A percentile compares a stretch with the other conserved stretches of the same genome.
phyloP scores from a whole-genome alignment of 2,888 invertebrate genomes.

The Tetranychus piercei region DNA sequence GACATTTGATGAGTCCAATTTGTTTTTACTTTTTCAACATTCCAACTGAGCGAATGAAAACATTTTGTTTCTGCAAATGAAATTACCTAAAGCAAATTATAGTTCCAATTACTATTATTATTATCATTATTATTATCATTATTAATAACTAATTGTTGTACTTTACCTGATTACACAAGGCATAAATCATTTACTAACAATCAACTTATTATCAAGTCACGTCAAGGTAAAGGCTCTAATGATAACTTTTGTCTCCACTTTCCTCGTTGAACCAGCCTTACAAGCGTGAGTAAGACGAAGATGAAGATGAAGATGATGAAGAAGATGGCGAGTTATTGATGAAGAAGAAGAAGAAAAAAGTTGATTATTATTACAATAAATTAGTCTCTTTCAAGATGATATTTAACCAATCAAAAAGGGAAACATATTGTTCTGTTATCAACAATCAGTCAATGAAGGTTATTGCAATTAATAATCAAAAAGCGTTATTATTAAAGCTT shows the following conservation, averaged over 20 bases:
- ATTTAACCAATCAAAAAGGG: neutral
- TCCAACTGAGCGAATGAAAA: too few species aligned
- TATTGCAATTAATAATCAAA: neutral
- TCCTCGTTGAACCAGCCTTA: neutral
- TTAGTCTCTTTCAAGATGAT: neutral
- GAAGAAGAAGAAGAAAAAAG: neutral
- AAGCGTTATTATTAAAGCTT: neutral
- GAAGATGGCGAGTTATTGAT: neutral
- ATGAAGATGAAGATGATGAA: neutral
- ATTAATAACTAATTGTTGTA: constrained; percentile 1
- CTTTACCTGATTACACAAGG: neutral
- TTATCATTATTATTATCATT: too few species aligned
- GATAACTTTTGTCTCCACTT: neutral
- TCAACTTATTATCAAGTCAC: neutral
- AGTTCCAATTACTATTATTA: too few species aligned
- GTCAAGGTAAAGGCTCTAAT: neutral
- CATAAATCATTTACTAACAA: neutral
- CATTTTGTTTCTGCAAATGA: too few species aligned
- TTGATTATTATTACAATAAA: neutral
- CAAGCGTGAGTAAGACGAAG: neutral
- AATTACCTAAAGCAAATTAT: too few species aligned
- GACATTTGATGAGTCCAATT: too few species aligned
- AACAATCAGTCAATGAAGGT: neutral
- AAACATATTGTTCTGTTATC: too few species aligned
- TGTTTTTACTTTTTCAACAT: too few species aligned